Evolutionary conservation across 2,113 vertebrate genomes (phyloP), one percentile per base, ranked within the genome.

Genomic region (Tricholaema leucomelas): DNA sequence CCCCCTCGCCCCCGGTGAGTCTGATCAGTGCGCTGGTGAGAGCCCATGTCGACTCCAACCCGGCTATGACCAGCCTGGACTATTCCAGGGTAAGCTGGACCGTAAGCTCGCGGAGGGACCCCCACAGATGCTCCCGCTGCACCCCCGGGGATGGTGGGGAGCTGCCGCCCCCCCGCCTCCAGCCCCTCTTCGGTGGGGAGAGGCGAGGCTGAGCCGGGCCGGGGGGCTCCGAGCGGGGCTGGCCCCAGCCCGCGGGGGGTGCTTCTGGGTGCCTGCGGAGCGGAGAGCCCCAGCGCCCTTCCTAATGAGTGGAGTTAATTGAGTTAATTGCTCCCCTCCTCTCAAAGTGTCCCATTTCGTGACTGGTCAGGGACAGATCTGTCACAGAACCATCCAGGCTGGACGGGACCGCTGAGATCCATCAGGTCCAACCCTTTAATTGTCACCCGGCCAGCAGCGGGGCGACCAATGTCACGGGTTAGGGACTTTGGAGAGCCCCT

Each of bases 1-100:
- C 99, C 87, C 99, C 99, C 69, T 99, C 99, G 61, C 99, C 99
- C 85, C 99, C 99, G 91, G 98, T 99, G 97, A 99, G 99, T 98
- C 98, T 99, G 97, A 99, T 99, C 97, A 99, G 98, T 97, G 98
- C 99, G 72, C 98, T 99, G 54, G 99, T 99, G 96, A 97, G 99
- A 98, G 98, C 99, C 95, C 99, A 99, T 96, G 99, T 99, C 97
- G 99, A 99, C 98, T 99, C 99, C 97, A 99, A 99, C 97, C 99
- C 99, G 93, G 98, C 99, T 96, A 99, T 99, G 99, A 99, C 98
- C 97, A 98, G 98, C 96, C 97, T 99, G 98, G 99, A 99, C 97
- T 99, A 99, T 97, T 99, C 99, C 94, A 98, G 99, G 98, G 99
- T 99, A 98, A 98, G 98, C 98, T 92, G 96, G 66, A 67, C 95